Evolutionary conservation across 2,113 vertebrate species (phyloP).

Genomic region (Butorides virescens): DNA sequence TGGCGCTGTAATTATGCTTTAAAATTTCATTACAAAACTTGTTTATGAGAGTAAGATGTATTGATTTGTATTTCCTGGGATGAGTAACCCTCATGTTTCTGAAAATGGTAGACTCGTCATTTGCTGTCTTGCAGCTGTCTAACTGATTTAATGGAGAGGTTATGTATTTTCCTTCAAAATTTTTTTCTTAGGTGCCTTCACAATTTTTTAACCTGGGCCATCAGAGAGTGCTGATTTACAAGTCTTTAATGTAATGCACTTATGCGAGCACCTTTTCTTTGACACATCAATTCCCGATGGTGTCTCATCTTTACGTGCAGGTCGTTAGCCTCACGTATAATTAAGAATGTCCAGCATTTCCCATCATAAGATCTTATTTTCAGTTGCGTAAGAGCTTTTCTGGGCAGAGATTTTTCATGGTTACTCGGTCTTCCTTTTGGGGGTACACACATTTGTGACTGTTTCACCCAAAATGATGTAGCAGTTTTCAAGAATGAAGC

Average conservation of each 20-base stretch:
- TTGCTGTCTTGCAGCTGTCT: neutral
- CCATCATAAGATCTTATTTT: neutral
- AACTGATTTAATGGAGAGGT: neutral
- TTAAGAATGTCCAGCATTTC: neutral
- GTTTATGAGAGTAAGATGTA: neutral
- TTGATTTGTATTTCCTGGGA: constrained; percentile 15
- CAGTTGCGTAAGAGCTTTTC: neutral
- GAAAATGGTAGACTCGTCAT: neutral
- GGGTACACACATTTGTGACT: neutral
- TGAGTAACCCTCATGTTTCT: neutral
- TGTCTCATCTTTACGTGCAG: neutral
- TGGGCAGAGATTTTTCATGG: neutral
- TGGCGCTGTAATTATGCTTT: neutral
- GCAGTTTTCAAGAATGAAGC: neutral
- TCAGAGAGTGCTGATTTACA: constrained; percentile 7
- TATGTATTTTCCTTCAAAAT: neutral
- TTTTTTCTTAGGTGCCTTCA: neutral
- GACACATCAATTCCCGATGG: neutral
- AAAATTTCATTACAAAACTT: constrained; percentile 32
- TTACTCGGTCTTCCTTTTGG: neutral
- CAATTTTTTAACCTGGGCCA: neutral
- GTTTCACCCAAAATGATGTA: neutral
- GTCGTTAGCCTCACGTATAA: neutral
- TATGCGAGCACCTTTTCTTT: neutral
- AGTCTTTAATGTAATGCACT: neutral